Conservation (phyloP, 2,113 vertebrate species). For the Pollachius pollachius region DNA sequence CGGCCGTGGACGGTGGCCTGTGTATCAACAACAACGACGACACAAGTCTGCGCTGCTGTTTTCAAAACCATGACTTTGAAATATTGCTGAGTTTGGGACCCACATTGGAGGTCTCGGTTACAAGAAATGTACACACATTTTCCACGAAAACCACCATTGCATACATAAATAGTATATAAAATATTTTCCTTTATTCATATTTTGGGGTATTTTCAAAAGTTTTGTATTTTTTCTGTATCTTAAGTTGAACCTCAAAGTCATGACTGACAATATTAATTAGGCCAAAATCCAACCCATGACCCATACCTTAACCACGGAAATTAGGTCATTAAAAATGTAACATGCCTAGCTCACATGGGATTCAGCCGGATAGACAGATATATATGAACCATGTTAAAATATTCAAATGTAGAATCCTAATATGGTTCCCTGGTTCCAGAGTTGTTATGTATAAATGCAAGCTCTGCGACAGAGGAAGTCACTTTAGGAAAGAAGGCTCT, state of each 20-base stretch:
- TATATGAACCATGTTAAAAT: neutral
- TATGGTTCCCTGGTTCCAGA: neutral
- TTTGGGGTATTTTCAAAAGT: too few species aligned
- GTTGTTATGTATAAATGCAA: too few species aligned
- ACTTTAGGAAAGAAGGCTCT: too few species aligned
- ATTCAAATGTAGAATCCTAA: neutral
- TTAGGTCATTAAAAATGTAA: slow-evolving; percentile 58
- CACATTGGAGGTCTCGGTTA: too few species aligned
- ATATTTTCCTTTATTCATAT: too few species aligned
- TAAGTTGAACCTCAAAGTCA: neutral
- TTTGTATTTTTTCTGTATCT: slow-evolving; percentile 2
- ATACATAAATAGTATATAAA: neutral
- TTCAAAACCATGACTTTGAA: slow-evolving; percentile 3
- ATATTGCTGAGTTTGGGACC: neutral
- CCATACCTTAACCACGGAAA: slow-evolving; percentile 51
- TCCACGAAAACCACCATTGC: too few species aligned
- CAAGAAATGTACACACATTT: too few species aligned
- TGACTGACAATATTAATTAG: neutral
- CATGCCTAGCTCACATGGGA: slow-evolving; percentile 19
- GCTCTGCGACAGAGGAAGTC: too few species aligned
- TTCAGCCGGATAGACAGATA: slow-evolving; percentile 30
- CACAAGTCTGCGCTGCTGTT: too few species aligned
- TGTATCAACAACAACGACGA: too few species aligned
- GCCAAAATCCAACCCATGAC: slow-evolving; percentile 23
- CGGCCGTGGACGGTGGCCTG: neutral